Percentiles rank a stretch among this genome's conserved stretches.
Evolutionary conservation across 1,140 invertebrate species (phyloP).

Genomic region (Hylaeus anthracinus): DNA sequence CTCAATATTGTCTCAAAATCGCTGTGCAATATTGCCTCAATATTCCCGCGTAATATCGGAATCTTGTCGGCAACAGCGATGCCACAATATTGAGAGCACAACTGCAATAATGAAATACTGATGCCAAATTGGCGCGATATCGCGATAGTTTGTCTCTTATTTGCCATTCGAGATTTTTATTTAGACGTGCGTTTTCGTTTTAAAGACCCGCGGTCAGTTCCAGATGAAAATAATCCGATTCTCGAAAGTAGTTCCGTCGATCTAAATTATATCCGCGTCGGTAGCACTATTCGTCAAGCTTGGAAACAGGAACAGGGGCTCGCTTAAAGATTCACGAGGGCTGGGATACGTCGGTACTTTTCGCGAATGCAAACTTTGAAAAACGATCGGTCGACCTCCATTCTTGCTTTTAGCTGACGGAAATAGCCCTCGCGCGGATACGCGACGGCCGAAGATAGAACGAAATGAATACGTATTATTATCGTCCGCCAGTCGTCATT

Average conservation of each 20-base stretch:
- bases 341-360: neutral
- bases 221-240: neutral
- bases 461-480: conserved; percentile 23
- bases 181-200: neutral
- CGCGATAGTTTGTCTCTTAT: too few relatives aligned
- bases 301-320: neutral
- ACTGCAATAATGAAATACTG: too few relatives aligned
- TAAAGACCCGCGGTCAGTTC: neutral
- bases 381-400: conserved; percentile 10
- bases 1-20: too few relatives aligned
- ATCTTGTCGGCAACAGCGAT: too few relatives aligned
- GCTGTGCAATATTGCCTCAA: too few relatives aligned
- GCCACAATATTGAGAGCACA: too few relatives aligned
- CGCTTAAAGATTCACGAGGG: conserved; percentile 27
- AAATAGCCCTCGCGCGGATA: neutral
- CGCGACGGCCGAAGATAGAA: neutral
- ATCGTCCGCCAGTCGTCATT: conserved; percentile 8
- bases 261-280: neutral
- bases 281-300: neutral
- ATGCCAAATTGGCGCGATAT: too few relatives aligned
- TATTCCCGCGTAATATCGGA: too few relatives aligned
- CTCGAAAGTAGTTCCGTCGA: neutral
- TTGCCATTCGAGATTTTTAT: too few relatives aligned
- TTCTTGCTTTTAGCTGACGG: neutral
- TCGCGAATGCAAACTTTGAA: neutral